Evolutionary conservation across 2,113 vertebrate species (phyloP), one percentile per base, ranked within the genome.

Genomic region (Glareola pratincola): DNA sequence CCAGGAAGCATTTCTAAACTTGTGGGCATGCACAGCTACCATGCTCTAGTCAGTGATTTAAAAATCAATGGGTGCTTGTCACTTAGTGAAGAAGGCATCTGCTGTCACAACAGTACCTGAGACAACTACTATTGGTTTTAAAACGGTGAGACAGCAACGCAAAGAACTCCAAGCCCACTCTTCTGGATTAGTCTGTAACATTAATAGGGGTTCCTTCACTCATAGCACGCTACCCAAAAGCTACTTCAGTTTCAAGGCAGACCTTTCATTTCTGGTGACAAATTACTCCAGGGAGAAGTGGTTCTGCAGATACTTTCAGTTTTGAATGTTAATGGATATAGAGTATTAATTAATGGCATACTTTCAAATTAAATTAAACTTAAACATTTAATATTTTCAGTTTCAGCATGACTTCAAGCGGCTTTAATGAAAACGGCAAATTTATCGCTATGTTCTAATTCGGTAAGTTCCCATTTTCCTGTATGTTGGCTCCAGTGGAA

Each of bases 301-400:
- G 41, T 79, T 92, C 80, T 87, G 66, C 68, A 88, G 57, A 76
- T 51, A 92, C 41, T 88, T 85, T 73, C 27, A 73, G 53, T 85
- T 94, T 60, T 88, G 41, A 88, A 85, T 80, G 41, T 54, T 94
- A 95, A 95, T 85, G 29, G 37, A 39, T 47, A 14, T 41, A 66
- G n/a, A 62, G 16, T 88, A 90, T 90, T 95, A 94, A 96, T 92
- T 95, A 96, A 95, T 47, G 62, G 67, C 67, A 79, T 45, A 73
- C 26, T 84, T 91, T 41, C 69, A 85, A 93, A 93, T 88, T 66
- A 90, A 90, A 94, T 73, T 87, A 93, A 39, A 85, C 17, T 79
- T 82, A 82, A 75, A 73, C 29, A 30, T 51, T 48, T 79, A 10
- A 17, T 23, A 79, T 84, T 83, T 93, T 71, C 64, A 90, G 45